Evolutionary conservation across 2,113 vertebrate species (phyloP).

Genomic region (Chloroceryle aenea): DNA sequence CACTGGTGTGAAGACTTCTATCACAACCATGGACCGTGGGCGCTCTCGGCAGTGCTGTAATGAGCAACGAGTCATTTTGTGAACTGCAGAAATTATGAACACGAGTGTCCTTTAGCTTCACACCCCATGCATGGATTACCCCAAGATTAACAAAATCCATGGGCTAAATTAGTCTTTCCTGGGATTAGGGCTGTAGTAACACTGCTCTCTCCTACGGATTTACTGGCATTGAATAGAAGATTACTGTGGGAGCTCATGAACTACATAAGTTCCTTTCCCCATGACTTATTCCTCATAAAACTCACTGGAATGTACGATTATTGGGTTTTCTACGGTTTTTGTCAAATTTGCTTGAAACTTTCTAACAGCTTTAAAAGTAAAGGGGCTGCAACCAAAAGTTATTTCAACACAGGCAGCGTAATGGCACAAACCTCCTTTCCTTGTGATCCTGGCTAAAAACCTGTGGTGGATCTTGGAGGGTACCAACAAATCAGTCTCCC

Average conservation of each 20-base stretch:
- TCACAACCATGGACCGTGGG: slow-evolving; percentile 97
- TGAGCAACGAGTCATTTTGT: not conserved
- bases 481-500: not conserved
- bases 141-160: not conserved
- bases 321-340: not conserved
- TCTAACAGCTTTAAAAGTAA: not conserved
- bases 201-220: not conserved
- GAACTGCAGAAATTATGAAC: not conserved
- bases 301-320: not conserved
- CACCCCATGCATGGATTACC: not conserved
- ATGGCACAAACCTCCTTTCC: not conserved
- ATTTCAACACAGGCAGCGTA: not conserved
- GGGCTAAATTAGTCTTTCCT: not conserved
- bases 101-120: not conserved
- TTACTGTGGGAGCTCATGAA: not conserved
- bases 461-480: not conserved
- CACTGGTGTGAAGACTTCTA: slow-evolving; percentile 98
- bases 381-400: not conserved
- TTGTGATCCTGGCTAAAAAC: not conserved
- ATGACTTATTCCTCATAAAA: not conserved
- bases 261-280: not conserved
- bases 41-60: slow-evolving; percentile 96
- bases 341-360: not conserved
- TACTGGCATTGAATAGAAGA: not conserved
- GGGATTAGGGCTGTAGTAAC: not conserved